phyloP scores from a whole-genome alignment of 2,797 vertebrate species.

The Spea hammondii region DNA sequence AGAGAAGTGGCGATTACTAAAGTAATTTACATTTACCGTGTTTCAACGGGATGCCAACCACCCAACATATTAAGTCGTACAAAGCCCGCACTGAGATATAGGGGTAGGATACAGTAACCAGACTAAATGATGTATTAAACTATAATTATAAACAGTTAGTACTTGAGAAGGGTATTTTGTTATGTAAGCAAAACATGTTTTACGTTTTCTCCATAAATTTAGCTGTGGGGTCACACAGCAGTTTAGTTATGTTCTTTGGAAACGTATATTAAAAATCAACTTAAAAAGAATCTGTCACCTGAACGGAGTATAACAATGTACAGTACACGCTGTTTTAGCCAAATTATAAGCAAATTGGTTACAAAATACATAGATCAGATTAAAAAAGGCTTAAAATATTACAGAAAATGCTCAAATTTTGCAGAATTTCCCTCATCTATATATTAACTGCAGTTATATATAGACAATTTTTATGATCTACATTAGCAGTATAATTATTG shows the following conservation, averaged over 20 bases:
- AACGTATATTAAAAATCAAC: neutral
- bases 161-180: neutral
- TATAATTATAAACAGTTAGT: neutral
- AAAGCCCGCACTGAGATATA: neutral
- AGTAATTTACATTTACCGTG: neutral
- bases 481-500: too few relatives aligned
- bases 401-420: too few relatives aligned
- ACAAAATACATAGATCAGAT: too few relatives aligned
- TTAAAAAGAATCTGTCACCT: too few relatives aligned
- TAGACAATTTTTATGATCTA: too few relatives aligned
- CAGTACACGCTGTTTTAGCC: too few relatives aligned
- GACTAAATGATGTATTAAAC: neutral
- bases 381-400: too few relatives aligned
- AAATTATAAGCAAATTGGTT: too few relatives aligned
- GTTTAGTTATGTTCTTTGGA: neutral
- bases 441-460: too few relatives aligned
- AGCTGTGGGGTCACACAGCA: neutral
- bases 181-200: neutral
- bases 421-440: too few relatives aligned
- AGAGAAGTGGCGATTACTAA: neutral
- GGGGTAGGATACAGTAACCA: neutral
- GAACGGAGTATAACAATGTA: too few relatives aligned
- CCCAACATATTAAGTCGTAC: neutral
- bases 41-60: neutral
- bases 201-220: neutral